A percentile compares a stretch with the other conserved stretches of the same genome.
Conservation (phyloP, 2,888 invertebrate species). For the Andrena hattorfiana region DNA sequence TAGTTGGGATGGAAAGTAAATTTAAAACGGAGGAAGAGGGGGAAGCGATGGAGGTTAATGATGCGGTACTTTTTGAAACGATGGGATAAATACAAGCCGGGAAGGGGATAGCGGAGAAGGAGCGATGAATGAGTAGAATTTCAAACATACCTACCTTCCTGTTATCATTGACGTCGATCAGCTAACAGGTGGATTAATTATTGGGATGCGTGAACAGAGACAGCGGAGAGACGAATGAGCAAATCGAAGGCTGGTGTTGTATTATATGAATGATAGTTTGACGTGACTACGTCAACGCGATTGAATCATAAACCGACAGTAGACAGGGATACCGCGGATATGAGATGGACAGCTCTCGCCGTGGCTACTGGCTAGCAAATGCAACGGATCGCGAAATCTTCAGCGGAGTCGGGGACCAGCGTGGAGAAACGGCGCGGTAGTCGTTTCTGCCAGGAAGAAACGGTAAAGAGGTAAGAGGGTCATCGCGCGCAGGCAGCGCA, state of each 20-base stretch:
- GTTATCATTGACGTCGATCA: conserved; percentile 72
- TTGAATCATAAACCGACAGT: conserved; percentile 2
- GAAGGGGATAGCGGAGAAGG: not conserved
- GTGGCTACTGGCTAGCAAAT: conserved; percentile 79
- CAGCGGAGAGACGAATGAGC: conserved; percentile 6
- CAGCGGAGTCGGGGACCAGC: conserved; percentile 66
- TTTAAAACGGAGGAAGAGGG: too few species aligned
- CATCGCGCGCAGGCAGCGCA: conserved; percentile 65
- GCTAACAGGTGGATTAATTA: conserved; percentile 69
- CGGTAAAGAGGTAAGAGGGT: conserved; percentile 75
- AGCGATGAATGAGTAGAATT: not conserved
- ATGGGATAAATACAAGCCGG: not conserved
- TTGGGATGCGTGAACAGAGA: conserved; percentile 7
- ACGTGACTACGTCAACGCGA: conserved; percentile 1
- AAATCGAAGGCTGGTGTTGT: not conserved
- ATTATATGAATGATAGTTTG: not conserved
- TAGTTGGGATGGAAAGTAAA: too few species aligned
- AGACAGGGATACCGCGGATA: conserved; percentile 40
- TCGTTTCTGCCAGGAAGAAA: conserved; percentile 79
- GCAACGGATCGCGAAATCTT: conserved; percentile 81
- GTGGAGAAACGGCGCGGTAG: conserved; percentile 76
- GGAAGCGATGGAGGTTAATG: too few species aligned
- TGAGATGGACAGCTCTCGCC: conserved; percentile 68
- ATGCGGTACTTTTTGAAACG: not conserved
- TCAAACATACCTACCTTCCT: conserved; percentile 70